Percentiles rank a stretch among this genome's conserved stretches.
Evolutionary conservation across 2,888 invertebrate genomes (phyloP).

Genomic region (Elgonia sp.): DNA sequence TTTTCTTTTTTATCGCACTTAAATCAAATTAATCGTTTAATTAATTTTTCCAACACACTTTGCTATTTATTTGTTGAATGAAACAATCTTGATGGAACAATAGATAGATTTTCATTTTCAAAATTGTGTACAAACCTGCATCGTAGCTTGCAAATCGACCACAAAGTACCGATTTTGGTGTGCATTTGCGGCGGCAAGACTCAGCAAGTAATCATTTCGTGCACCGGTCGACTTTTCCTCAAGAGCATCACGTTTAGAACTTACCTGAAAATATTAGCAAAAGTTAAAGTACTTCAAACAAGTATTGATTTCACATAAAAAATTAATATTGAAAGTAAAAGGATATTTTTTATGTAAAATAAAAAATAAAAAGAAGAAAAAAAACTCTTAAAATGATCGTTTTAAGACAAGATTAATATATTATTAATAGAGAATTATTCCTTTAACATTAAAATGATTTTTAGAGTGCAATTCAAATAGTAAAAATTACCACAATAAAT

Average conservation of each 20-base stretch:
- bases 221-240: conserved; percentile 98
- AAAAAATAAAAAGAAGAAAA: too few relatives aligned
- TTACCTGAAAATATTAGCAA: conserved; percentile 88
- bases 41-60: too few relatives aligned
- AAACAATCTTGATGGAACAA: background rate
- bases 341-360: background rate
- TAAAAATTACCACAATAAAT: too few relatives aligned
- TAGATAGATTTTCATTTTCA: too few relatives aligned
- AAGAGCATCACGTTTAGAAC: conserved; percentile 95
- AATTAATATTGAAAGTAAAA: background rate
- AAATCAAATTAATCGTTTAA: too few relatives aligned
- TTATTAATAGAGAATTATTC: too few relatives aligned
- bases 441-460: too few relatives aligned
- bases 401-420: too few relatives aligned
- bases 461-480: too few relatives aligned
- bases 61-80: background rate
- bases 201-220: conserved; percentile 97
- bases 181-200: conserved; percentile 96
- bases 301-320: too few relatives aligned
- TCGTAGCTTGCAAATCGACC: conserved; percentile 95
- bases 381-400: too few relatives aligned
- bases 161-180: conserved; percentile 96
- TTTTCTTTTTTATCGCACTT: too few relatives aligned
- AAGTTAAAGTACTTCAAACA: conserved; percentile 6
- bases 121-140: conserved; percentile 88